phyloP scores from a whole-genome alignment of 2,888 invertebrate genomes.

The Syrista parreyssii region DNA sequence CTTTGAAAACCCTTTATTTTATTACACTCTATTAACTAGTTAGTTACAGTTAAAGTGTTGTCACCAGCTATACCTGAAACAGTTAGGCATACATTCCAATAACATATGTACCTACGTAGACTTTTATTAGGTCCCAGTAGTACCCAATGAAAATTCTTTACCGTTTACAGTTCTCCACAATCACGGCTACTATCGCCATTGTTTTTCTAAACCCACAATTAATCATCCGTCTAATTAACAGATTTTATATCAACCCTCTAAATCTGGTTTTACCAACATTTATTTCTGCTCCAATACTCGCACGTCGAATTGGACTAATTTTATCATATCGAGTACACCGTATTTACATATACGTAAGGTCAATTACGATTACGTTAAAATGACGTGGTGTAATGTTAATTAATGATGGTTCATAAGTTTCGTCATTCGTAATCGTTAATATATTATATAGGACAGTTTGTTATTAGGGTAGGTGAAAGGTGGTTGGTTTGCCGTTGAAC shows the following conservation, averaged over 20 bases:
- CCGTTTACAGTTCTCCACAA: neutral
- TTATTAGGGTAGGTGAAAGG: conserved; percentile 26
- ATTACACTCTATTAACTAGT: neutral
- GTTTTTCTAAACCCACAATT: neutral
- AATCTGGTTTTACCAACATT: neutral
- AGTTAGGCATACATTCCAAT: neutral
- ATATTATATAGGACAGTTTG: neutral
- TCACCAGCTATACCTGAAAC: neutral
- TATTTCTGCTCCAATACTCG: neutral
- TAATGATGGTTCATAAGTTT: neutral
- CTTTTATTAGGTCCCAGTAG: neutral
- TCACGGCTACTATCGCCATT: neutral
- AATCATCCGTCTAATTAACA: neutral
- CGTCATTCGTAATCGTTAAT: neutral
- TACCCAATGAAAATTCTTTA: neutral
- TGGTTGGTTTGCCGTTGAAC: neutral
- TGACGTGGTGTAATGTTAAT: neutral
- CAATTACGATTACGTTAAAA: no score
- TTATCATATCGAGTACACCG: no score
- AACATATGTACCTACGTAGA: neutral
- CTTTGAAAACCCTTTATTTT: neutral
- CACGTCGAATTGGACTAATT: neutral
- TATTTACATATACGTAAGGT: no score
- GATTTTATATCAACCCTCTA: neutral
- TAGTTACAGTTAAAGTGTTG: neutral